Conservation (phyloP, 2,888 invertebrate genomes). For the Sminthurinus aureus region DNA sequence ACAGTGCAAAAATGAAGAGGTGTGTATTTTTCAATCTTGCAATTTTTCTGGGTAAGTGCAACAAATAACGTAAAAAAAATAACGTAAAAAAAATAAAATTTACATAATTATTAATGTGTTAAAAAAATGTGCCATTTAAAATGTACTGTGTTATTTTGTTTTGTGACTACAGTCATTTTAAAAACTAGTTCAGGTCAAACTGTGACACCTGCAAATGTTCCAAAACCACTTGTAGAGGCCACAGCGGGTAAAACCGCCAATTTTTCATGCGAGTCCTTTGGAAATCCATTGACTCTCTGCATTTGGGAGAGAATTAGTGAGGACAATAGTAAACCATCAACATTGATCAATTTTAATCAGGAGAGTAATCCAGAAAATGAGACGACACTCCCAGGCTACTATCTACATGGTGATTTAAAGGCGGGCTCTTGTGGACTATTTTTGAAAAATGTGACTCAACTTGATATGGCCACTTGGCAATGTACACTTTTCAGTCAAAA, state of each 20-base stretch:
- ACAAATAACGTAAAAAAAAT: too few relatives aligned
- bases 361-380: conserved; percentile 14
- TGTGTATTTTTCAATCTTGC: too few relatives aligned
- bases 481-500: conserved; percentile 32
- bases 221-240: conserved; percentile 40
- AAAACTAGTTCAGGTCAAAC: conserved; percentile 12
- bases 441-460: conserved; percentile 32
- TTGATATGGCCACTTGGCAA: conserved; percentile 40
- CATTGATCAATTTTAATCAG: conserved; percentile 29
- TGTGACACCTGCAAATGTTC: conserved; percentile 31
- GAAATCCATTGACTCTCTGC: conserved; percentile 49
- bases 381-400: conserved; percentile 32
- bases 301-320: conserved; percentile 50
- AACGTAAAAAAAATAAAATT: too few relatives aligned
- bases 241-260: conserved; percentile 49
- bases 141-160: neutral
- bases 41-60: too few relatives aligned
- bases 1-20: too few relatives aligned
- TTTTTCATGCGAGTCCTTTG: conserved; percentile 55
- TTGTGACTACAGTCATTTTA: neutral
- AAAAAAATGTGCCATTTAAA: too few relatives aligned
- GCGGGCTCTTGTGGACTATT: conserved; percentile 35
- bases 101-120: too few relatives aligned
- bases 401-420: conserved; percentile 26
- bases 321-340: conserved; percentile 35